These are phyloP conservation scores for Platysternon megacephalum DNA, from an alignment of 2,113 vertebrate species.

Conservation along the genomic window DNA sequence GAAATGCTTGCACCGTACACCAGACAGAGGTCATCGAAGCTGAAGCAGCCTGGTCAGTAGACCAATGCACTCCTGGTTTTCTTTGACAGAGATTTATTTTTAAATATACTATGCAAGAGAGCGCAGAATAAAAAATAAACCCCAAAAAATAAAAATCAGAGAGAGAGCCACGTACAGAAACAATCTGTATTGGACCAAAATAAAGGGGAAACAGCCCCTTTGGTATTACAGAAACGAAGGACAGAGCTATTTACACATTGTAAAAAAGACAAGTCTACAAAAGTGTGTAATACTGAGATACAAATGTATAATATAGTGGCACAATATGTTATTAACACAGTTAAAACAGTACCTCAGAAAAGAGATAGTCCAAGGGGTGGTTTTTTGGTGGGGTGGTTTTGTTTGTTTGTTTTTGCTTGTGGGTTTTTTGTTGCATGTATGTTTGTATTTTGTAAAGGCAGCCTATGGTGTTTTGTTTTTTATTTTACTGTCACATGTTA, in stretches of 20 bases:
- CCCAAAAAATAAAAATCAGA: not conserved
- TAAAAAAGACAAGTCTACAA: slow-evolving; percentile 77
- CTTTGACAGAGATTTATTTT: slow-evolving; percentile 83
- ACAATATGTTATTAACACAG: slow-evolving; percentile 66
- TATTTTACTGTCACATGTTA: slow-evolving; percentile 6
- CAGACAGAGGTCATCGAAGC: not conserved
- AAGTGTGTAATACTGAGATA: slow-evolving; percentile 81
- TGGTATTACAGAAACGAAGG: slow-evolving; percentile 64
- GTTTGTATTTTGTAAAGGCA: slow-evolving; percentile 73
- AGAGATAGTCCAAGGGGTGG: slow-evolving; percentile 43
- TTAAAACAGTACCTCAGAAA: slow-evolving; percentile 72
- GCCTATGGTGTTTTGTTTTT: slow-evolving; percentile 48
- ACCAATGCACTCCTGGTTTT: not conserved
- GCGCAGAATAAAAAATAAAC: slow-evolving; percentile 73
- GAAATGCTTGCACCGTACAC: not conserved
- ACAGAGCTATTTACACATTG: slow-evolving; percentile 77
- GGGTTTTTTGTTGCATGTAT: not conserved
- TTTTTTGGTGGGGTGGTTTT: not conserved
- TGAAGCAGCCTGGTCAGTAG: not conserved
- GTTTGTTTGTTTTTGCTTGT: not conserved
- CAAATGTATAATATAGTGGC: slow-evolving; percentile 81
- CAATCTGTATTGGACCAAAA: slow-evolving; percentile 74
- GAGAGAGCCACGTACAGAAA: slow-evolving; percentile 72
- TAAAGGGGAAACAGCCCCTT: slow-evolving; percentile 56
- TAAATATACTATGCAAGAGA: slow-evolving; percentile 82